These are phyloP conservation scores for Vulpes vulpes DNA, from an alignment of 2,113 vertebrate genomes.

Conservation along the genomic window DNA sequence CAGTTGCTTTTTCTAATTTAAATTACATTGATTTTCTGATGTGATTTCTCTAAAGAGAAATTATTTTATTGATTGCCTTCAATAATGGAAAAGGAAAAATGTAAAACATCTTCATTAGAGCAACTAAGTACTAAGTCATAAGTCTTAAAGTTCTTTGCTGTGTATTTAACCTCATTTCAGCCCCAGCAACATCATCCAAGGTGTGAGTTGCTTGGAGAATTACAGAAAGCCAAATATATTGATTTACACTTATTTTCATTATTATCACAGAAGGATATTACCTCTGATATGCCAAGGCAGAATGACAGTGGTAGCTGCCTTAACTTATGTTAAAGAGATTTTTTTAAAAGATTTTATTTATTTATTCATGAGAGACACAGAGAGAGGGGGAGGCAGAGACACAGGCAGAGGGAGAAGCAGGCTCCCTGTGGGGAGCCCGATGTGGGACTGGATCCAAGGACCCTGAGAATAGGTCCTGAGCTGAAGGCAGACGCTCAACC, in stretches of 20 bases:
- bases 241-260: background rate
- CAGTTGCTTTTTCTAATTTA: background rate
- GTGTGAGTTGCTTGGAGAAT: background rate
- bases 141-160: background rate
- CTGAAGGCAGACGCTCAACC: too few relatives aligned
- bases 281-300: background rate
- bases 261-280: background rate
- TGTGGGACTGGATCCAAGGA: too few relatives aligned
- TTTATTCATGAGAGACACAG: too few relatives aligned
- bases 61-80: background rate
- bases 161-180: constrained; percentile 6
- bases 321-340: background rate
- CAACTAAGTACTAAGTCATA: constrained; percentile 30
- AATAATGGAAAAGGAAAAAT: background rate
- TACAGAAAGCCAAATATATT: background rate
- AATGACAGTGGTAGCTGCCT: background rate
- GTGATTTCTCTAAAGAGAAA: background rate
- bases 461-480: too few relatives aligned
- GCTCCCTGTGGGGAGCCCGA: too few relatives aligned
- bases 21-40: background rate
- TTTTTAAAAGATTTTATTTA: background rate
- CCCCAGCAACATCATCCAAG: background rate
- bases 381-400: too few relatives aligned
- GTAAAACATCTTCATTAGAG: background rate
- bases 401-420: too few relatives aligned